Percentiles rank a stretch among this genome's conserved stretches.
Evolutionary conservation across 2,113 vertebrate genomes (phyloP).

Genomic region (Pseudorhombus dupliciocellatus): DNA sequence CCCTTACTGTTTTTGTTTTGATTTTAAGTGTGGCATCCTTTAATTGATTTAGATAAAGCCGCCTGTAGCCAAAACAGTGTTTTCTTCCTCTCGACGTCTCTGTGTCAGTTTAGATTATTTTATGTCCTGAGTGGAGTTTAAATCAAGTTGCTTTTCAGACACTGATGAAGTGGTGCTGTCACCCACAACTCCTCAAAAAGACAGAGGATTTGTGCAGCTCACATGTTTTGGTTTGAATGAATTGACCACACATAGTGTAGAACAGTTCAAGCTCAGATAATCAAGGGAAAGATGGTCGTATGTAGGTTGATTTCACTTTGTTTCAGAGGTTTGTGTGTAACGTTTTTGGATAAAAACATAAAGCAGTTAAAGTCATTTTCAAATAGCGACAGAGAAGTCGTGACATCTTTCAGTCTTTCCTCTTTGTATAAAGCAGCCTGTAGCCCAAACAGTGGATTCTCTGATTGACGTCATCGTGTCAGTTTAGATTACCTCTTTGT

Average conservation of each 20-base stretch:
- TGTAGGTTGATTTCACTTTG: no score
- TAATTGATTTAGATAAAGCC: conserved; percentile 63
- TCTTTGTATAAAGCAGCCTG: conserved; percentile 59
- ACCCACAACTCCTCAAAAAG: no score
- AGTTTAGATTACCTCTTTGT: conserved; percentile 40
- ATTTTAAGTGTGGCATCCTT: conserved; percentile 54
- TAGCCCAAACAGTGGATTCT: conserved; percentile 53
- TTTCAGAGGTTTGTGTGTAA: no score
- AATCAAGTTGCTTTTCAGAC: conserved; percentile 10
- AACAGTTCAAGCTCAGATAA: no score
- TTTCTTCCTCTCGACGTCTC: conserved; percentile 11
- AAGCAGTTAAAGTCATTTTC: no score
- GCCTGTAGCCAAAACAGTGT: conserved; percentile 59
- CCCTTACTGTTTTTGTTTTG: conserved; percentile 59
- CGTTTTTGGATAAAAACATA: no score
- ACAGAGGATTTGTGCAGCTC: no score
- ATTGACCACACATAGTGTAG: no score
- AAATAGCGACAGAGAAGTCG: not conserved
- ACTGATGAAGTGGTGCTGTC: not conserved
- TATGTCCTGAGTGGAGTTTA: conserved; percentile 28
- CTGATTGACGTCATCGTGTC: conserved; percentile 5
- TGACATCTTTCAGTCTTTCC: conserved; percentile 57
- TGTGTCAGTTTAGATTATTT: conserved; percentile 29
- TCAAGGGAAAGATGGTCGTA: no score
- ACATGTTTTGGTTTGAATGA: no score